Evolutionary conservation across 2,888 invertebrate species (phyloP).

Genomic region (Melipona beecheii): DNA sequence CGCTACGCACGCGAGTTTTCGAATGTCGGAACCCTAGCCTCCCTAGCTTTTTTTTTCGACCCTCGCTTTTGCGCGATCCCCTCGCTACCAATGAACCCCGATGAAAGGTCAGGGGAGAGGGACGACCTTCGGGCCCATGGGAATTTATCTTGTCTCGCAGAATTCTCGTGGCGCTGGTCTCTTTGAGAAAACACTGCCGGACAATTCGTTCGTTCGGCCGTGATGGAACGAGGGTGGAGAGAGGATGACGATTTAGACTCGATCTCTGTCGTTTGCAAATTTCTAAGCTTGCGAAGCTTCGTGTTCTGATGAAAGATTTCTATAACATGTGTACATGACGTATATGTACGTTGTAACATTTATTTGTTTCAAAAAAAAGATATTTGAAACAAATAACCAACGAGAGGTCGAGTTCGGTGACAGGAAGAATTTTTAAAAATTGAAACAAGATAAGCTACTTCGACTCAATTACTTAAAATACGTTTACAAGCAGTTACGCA

Average conservation of each 20-base stretch:
- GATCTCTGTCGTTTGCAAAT: too few relatives aligned
- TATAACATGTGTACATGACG: too few relatives aligned
- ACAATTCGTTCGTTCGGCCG: conserved; percentile 16
- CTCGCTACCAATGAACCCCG: conserved; percentile 41
- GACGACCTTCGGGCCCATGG: conserved; percentile 54
- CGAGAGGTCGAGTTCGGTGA: too few relatives aligned
- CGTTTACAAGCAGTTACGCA: too few relatives aligned
- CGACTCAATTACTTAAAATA: too few relatives aligned
- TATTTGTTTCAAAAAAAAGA: neutral
- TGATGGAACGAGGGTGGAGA: neutral
- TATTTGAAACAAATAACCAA: neutral
- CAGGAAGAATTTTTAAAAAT: neutral
- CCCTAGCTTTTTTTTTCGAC: conserved; percentile 35
- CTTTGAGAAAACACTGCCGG: conserved; percentile 20
- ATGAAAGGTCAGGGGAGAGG: conserved; percentile 17
- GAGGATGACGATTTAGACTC: neutral
- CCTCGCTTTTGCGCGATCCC: conserved; percentile 28
- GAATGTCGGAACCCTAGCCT: conserved; percentile 36
- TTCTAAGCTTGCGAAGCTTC: too few relatives aligned
- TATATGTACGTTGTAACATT: neutral
- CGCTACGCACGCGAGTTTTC: conserved; percentile 42
- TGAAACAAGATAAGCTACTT: too few relatives aligned
- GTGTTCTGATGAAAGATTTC: too few relatives aligned
- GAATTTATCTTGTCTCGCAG: conserved; percentile 60
- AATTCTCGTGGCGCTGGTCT: conserved; percentile 30